Evolutionary conservation across 2,113 vertebrate species (phyloP).

Genomic region (Pollimyrus isidori): DNA sequence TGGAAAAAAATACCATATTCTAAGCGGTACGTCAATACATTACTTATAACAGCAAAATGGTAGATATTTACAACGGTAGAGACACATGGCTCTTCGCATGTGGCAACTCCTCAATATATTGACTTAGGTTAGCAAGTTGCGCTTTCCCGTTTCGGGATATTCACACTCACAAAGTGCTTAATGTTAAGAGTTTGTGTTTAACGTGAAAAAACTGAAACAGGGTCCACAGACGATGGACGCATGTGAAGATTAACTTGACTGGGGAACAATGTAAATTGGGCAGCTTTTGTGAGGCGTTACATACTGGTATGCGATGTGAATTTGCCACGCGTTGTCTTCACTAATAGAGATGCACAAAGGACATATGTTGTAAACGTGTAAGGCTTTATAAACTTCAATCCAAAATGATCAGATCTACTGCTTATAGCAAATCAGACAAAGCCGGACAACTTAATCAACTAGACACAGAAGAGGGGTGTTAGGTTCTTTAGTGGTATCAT

Average conservation of each 20-base stretch:
- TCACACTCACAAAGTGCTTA: not conserved
- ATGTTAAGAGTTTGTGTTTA: not conserved
- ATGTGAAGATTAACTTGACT: constrained; percentile 21
- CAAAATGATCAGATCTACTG: constrained; percentile 7
- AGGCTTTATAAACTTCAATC: constrained; percentile 9
- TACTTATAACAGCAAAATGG: not conserved
- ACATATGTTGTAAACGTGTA: constrained; percentile 17
- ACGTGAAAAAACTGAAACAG: not conserved
- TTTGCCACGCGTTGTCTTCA: constrained; percentile 18
- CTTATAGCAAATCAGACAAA: constrained; percentile 7
- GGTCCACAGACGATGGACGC: not conserved
- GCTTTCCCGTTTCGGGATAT: not conserved
- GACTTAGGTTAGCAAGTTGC: not conserved
- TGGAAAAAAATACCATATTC: not conserved
- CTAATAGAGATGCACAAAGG: constrained; percentile 16
- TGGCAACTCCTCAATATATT: not conserved
- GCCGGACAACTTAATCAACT: constrained; percentile 14
- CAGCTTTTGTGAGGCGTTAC: constrained; percentile 7
- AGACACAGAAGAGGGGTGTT: not conserved
- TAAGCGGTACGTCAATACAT: not conserved
- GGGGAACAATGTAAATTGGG: constrained; percentile 16
- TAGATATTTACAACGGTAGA: not conserved
- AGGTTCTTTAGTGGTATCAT: not conserved
- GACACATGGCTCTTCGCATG: not conserved
- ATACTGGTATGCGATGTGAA: constrained; percentile 12